Base-by-base conservation (phyloP, 2,797 vertebrate species). In the Limnodromus scolopaceus region DNA sequence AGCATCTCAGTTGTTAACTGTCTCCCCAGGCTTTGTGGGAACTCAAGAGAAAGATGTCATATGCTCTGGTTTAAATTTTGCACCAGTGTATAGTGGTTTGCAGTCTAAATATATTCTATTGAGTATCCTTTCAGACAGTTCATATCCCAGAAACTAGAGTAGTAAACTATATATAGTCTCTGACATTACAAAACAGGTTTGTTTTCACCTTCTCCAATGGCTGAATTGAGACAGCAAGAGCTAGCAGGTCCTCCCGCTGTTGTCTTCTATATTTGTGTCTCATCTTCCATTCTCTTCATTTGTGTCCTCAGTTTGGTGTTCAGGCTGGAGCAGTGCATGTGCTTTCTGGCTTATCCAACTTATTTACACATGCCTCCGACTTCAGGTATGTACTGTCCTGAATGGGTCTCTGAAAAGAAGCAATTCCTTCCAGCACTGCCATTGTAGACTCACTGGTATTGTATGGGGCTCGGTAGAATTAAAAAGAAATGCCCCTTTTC, bases 161-260 rank as follows among this genome's bases (percentile, higher is more conserved):
- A 91, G 82, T 89, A 91, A 89, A 84, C 92, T 87, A 91, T 92
- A 94, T 92, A 92, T 96, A 95, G 95, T 92, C 66, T 84, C 48
- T 95, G 87, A 82, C 89, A 85, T 92, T 91, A 85, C 90, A 93
- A 76, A 93, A 30, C 75, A 79, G 71, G 78, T 85, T 96, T 94
- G 71, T 82, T 96, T 94, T 85, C 54, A 89, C 84, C 82, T 94
- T 95, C 75, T 93, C 48, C 34, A 11, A 11, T 63, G 84, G 70
- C 49, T 92, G 81, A 95, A 78, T 75, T 71, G 57, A 91, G 74
- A 54, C 20, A 84, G 54, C 81, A 94, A 88, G 70, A 87, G 57
- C 45, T 57, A 85, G 46, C 72, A 87, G 76, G 78, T 68, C 45
- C 23, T 94, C 23, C 63, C 95, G 53, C 45, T 95, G 53, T 63